Percentiles rank a stretch among this genome's conserved stretches.
Evolutionary conservation across 2,888 invertebrate species (phyloP).

Genomic region (Gastrophysa polygoni): DNA sequence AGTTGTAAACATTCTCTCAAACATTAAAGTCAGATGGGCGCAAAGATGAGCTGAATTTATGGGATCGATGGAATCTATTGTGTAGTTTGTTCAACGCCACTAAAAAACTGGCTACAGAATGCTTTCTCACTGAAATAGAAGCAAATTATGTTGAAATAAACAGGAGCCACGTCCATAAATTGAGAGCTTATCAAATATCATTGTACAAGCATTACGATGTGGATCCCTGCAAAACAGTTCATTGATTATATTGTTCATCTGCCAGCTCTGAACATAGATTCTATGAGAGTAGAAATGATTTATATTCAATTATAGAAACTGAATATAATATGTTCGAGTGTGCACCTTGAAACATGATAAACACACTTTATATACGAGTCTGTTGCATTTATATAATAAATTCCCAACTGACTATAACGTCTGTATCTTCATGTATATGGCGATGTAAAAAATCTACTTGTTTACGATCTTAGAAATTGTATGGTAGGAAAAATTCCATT

Average conservation of each 20-base stretch:
- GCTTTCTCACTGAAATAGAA: constrained; percentile 38
- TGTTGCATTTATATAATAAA: constrained; percentile 31
- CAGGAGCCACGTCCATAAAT: constrained; percentile 38
- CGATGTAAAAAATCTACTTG: constrained; percentile 26
- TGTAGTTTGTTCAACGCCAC: constrained; percentile 20
- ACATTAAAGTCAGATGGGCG: constrained; percentile 34
- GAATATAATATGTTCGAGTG: constrained; percentile 11
- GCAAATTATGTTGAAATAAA: constrained; percentile 43
- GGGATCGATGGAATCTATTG: constrained; percentile 36
- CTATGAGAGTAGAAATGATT: background rate
- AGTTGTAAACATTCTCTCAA: constrained; percentile 33
- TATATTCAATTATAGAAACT: background rate
- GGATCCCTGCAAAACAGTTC: constrained; percentile 35
- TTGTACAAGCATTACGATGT: constrained; percentile 34
- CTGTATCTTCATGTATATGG: constrained; percentile 33
- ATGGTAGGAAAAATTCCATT: constrained; percentile 28
- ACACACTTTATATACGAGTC: constrained; percentile 27
- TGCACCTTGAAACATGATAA: constrained; percentile 32
- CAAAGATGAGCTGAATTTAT: constrained; percentile 35
- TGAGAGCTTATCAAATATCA: constrained; percentile 44
- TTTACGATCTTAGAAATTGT: constrained; percentile 30
- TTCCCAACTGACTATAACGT: constrained; percentile 31
- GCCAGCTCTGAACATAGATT: too few species aligned
- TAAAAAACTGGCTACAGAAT: constrained; percentile 28
- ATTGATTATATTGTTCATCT: too few species aligned